Percentiles rank a stretch among this genome's conserved stretches.
These are phyloP conservation scores for Lethenteron reissneri DNA, from an alignment of 2,113 vertebrate genomes.

Conservation along the genomic window DNA sequence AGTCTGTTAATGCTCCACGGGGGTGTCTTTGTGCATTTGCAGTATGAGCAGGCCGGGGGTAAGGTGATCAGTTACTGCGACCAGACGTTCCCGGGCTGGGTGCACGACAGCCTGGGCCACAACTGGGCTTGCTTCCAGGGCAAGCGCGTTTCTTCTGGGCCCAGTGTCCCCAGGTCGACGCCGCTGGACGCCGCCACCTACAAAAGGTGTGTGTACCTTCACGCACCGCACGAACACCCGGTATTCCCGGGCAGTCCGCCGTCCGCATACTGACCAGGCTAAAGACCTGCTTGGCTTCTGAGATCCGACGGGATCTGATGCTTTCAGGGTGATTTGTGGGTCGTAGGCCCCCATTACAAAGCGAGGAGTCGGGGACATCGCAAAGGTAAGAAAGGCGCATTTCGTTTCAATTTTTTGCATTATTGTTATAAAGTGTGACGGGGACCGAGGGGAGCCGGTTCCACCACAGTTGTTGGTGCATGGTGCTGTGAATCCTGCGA, in stretches of 20 bases:
- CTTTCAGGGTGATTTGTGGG: too few species aligned
- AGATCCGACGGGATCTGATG: neutral
- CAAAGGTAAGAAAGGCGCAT: neutral
- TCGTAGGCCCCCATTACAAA: too few species aligned
- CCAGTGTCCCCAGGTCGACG: slow-evolving; percentile 8
- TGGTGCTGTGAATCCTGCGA: too few species aligned
- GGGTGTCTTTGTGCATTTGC: slow-evolving; percentile 9
- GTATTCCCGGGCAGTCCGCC: too few species aligned
- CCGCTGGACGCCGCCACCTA: too few species aligned
- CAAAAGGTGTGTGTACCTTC: too few species aligned
- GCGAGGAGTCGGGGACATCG: neutral
- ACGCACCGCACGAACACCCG: neutral
- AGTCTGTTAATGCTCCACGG: too few species aligned
- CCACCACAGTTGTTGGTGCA: neutral
- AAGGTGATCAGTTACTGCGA: slow-evolving; percentile 62
- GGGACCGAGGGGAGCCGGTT: neutral
- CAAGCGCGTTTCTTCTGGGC: slow-evolving; percentile 25
- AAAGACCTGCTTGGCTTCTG: neutral
- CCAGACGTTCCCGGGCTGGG: slow-evolving; percentile 68
- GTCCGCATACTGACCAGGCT: too few species aligned
- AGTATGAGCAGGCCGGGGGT: slow-evolving; percentile 43
- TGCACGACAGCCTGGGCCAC: slow-evolving; percentile 58
- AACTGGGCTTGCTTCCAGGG: slow-evolving; percentile 85
- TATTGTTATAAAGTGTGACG: neutral
- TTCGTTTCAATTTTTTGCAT: neutral